Evolutionary conservation across 2,888 invertebrate genomes (phyloP), one percentile per base, ranked within the genome.

Genomic region (Pseudolycoriella hygida): DNA sequence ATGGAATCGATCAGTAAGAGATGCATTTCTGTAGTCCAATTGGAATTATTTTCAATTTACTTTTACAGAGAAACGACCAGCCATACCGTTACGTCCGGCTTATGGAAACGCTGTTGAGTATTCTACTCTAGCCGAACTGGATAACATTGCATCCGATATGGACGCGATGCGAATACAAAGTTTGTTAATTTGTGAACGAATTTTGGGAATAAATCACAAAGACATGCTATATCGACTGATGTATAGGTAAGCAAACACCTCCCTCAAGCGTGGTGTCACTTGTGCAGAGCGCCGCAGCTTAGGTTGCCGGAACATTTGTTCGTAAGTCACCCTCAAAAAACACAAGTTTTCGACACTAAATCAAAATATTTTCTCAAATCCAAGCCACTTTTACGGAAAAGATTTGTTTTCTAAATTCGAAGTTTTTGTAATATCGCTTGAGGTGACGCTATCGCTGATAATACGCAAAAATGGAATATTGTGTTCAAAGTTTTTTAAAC

Each of bases 121-220:
- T 64, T 69, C 72, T 46, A 72, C 76, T 5, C 55, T 68, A 44
- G 76, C 73, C 20, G 86, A 92, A 59, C 69, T 93, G 47, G 76
- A 76, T 53, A 73, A 74, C 44, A 71, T 84, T 39, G 74, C 80
- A 42, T 70, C 74, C 1, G 90, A 94, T 67, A 71, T 84, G 55
- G 92, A 93, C 67, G 77, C 77, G 37, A 77, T 93, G 71, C 73
- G 89, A 55, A 79, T 81, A 61, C 89, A 93, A 67, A 81, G 89
- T 57, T 68, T 94, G 53, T 68, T 94, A 31, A 86, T 93, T 53
- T 81, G 85, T 51, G 86, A 87, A 66, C 72, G 93, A 55, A 82
- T 93, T 56, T 71, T 94, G 18, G 92, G 92, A 1, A 72, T 78
- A 1, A 68, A 74, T 53, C 92, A 94, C 67, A 85, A 86, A 62